Percentiles rank a stretch among this genome's conserved stretches.
These are phyloP conservation scores for Hirundo rustica DNA, from an alignment of 2,797 vertebrate species.

Conservation along the genomic window DNA sequence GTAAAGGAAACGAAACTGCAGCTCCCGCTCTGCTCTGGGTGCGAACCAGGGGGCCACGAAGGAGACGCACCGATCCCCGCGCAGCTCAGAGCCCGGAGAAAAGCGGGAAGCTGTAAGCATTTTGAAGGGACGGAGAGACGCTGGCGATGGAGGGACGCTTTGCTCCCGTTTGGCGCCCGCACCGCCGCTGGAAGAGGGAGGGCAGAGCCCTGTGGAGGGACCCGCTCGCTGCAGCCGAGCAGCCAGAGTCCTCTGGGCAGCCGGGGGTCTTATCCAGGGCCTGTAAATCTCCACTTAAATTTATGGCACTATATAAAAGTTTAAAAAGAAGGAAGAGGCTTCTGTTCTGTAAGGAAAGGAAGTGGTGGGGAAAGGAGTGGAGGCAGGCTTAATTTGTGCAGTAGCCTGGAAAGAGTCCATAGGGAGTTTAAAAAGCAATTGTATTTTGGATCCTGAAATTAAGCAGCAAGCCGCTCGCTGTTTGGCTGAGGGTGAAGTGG, in stretches of 20 bases:
- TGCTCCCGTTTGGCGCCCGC: fast-evolving
- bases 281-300: not conserved
- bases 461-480: not conserved
- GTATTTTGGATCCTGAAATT: conserved; percentile 61
- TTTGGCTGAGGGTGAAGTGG: conserved; percentile 53
- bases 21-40: not conserved
- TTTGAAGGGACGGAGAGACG: not conserved
- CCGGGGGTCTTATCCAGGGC: not conserved
- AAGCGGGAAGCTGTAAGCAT: not conserved
- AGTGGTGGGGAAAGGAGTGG: conserved; percentile 35
- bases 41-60: not conserved
- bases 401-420: conserved; percentile 57
- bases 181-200: not conserved
- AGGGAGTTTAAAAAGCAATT: conserved; percentile 64
- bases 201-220: not conserved
- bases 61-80: not conserved
- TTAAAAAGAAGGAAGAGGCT: conserved; percentile 27
- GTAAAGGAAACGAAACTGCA: not conserved
- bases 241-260: not conserved
- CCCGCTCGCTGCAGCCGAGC: not conserved
- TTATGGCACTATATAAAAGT: conserved; percentile 8
- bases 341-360: conserved; percentile 20
- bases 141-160: not conserved
- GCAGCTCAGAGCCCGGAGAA: fast-evolving
- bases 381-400: conserved; percentile 53